Evolutionary conservation across 37 sponge, comb jelly and placozoan species (phyloP).

Genomic region (Tethya wilhelma): DNA sequence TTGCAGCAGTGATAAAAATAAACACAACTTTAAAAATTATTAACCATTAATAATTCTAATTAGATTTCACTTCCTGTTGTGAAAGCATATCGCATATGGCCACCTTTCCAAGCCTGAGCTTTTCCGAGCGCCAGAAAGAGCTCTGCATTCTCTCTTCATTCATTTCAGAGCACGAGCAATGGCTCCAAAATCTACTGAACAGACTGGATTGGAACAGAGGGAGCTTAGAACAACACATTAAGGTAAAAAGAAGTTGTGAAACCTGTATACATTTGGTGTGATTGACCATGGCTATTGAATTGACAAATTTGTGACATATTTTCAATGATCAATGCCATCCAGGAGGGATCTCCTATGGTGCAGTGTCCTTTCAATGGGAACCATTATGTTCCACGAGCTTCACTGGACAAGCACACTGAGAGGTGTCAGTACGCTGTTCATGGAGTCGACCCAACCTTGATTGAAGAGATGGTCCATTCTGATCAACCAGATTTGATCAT

Average conservation of each 20-base stretch:
- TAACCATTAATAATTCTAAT: too few relatives aligned
- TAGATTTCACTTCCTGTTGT: too few relatives aligned
- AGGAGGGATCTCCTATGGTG: constrained; percentile 17
- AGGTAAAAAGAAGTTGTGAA: neutral
- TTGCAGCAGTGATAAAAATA: too few relatives aligned
- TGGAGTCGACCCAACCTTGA: too few relatives aligned
- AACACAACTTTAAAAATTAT: too few relatives aligned
- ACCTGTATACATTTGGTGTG: neutral
- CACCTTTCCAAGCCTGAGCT: neutral
- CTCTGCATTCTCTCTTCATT: constrained; percentile 26
- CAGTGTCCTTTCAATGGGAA: constrained; percentile 54
- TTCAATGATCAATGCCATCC: neutral
- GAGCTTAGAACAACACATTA: neutral
- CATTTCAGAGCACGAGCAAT: constrained; percentile 57
- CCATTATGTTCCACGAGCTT: constrained; percentile 35
- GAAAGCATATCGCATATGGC: too few relatives aligned
- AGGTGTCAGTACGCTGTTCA: constrained; percentile 40
- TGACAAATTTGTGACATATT: neutral
- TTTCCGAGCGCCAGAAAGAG: constrained; percentile 23
- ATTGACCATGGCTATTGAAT: neutral
- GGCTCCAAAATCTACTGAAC: constrained; percentile 31
- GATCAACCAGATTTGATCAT: too few relatives aligned
- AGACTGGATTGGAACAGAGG: constrained; percentile 52
- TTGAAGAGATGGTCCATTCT: too few relatives aligned
- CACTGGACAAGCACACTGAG: constrained; percentile 29